Conservation (phyloP, 2,888 invertebrate species). For the Unio delphinus region DNA sequence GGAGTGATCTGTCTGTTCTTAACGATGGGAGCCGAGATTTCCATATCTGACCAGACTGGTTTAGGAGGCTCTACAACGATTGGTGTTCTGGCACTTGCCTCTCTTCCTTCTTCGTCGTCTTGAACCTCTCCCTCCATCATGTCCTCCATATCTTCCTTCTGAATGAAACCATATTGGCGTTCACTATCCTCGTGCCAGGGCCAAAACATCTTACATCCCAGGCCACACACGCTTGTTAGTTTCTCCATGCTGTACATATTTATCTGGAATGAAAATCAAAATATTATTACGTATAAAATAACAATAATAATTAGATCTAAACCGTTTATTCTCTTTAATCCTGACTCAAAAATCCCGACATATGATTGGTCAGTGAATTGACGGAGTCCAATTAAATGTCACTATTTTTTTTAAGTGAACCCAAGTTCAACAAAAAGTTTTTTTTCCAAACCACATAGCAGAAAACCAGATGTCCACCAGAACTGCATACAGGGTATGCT, state of each 20-base stretch:
- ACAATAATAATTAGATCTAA: too few relatives aligned
- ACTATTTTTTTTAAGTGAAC: too few relatives aligned
- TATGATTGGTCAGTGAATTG: too few relatives aligned
- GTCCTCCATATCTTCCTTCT: constrained; percentile 18
- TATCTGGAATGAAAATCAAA: too few relatives aligned
- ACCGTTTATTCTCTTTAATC: too few relatives aligned
- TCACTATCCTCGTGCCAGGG: constrained; percentile 19
- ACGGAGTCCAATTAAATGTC: too few relatives aligned
- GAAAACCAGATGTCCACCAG: too few relatives aligned
- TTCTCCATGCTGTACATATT: constrained; percentile 36
- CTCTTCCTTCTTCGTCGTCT: constrained; percentile 1
- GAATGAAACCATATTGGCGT: constrained; percentile 23
- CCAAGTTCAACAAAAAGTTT: too few relatives aligned
- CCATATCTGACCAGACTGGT: constrained; percentile 30
- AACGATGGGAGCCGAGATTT: constrained; percentile 26
- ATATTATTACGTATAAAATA: too few relatives aligned
- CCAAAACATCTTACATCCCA: constrained; percentile 32
- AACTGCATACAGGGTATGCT: too few relatives aligned
- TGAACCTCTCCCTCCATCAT: constrained; percentile 6
- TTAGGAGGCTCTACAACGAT: constrained; percentile 27
- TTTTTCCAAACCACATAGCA: too few relatives aligned
- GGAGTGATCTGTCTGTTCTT: constrained; percentile 22
- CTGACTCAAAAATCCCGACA: too few relatives aligned
- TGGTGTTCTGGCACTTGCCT: background rate
- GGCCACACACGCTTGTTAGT: constrained; percentile 23